Conservation (phyloP, 1,140 invertebrate species). For the Thaumatotibia leucotreta region DNA sequence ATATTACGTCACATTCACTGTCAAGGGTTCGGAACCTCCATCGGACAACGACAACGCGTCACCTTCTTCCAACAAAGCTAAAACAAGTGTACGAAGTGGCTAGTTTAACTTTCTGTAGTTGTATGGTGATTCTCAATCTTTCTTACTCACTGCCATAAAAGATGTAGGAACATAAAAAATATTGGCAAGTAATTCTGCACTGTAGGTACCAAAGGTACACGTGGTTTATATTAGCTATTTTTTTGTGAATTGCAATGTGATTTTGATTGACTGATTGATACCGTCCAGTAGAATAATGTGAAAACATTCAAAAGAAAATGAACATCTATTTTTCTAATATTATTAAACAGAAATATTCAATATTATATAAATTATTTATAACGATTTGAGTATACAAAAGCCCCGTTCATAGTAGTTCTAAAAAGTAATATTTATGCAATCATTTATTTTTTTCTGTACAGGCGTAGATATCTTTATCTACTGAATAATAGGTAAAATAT, state of each 20-base stretch:
- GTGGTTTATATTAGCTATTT: not conserved
- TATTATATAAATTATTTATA: not conserved
- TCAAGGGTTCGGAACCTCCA: conserved; percentile 80
- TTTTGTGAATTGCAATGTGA: not conserved
- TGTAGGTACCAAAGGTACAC: conserved; percentile 9
- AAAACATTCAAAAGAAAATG: not conserved
- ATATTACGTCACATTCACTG: conserved; percentile 93
- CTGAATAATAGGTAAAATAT: not conserved
- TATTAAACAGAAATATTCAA: conserved; percentile 9
- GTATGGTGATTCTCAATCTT: not conserved
- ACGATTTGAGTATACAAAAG: not conserved
- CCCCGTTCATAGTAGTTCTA: not conserved
- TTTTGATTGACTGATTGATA: conserved; percentile 10
- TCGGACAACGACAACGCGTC: conserved; percentile 67
- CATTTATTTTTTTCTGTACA: not conserved
- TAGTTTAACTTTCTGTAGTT: conserved; percentile 11
- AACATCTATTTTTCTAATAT: conserved; percentile 8
- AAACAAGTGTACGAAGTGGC: conserved; percentile 39
- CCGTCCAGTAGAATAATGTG: conserved; percentile 8
- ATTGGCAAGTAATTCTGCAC: conserved; percentile 4
- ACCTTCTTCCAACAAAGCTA: conserved; percentile 33
- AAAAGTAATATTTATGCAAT: not conserved
- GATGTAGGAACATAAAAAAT: conserved; percentile 5
- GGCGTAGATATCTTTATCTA: not conserved
- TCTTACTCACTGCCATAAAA: conserved; percentile 14